Conservation (phyloP, 2,113 vertebrate species). For the Psilopsiagon aymara region DNA sequence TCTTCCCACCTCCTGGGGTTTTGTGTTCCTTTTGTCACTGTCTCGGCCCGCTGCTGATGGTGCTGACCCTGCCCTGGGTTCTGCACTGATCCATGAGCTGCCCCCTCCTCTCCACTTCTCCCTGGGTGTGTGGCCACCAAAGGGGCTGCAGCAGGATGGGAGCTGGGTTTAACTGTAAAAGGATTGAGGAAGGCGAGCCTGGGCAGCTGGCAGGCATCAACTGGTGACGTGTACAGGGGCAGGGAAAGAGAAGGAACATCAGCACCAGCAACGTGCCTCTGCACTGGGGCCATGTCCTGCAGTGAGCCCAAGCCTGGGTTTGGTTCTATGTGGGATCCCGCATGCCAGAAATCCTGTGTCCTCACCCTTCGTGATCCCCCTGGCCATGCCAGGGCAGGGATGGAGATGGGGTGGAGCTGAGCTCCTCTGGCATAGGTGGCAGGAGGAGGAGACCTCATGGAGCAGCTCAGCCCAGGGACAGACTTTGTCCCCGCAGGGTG, state of each 20-base stretch:
- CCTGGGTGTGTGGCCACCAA: accelerated
- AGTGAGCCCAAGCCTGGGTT: neutral
- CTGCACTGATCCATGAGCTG: accelerated
- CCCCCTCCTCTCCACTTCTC: neutral
- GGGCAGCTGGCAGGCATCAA: neutral
- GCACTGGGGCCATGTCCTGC: accelerated
- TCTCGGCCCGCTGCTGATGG: accelerated
- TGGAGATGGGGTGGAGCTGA: neutral
- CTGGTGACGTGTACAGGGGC: neutral
- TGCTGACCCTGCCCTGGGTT: neutral
- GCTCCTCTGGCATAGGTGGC: neutral
- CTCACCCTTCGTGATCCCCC: neutral
- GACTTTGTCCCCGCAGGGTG: neutral
- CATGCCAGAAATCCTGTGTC: neutral
- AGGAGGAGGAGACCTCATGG: neutral
- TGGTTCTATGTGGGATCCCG: neutral
- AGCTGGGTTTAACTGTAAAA: neutral
- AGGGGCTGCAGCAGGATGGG: neutral
- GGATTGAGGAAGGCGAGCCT: neutral
- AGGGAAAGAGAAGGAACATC: neutral
- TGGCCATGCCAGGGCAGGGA: accelerated
- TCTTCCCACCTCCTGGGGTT: neutral
- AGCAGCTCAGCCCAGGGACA: neutral
- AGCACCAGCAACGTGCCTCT: neutral
- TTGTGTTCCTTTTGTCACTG: neutral